Evolutionary conservation across 2,113 vertebrate species (phyloP), one percentile per base, ranked within the genome.

Genomic region (Python bivittatus): DNA sequence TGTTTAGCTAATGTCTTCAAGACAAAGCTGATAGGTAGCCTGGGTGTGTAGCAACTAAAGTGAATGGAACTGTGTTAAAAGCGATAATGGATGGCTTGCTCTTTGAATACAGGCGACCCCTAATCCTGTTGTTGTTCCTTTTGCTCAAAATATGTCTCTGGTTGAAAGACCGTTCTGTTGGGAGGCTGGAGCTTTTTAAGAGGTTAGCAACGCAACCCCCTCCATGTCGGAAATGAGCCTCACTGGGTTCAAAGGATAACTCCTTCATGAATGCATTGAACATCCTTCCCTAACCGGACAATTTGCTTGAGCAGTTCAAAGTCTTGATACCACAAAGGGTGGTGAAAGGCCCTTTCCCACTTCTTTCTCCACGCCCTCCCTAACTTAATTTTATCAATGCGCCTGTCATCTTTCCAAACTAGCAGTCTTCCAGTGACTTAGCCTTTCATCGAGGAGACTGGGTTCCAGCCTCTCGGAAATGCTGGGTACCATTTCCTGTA

Each of bases 51-150:
- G 88, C 94, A 56, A 42, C 0, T 23, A 5, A 1, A 15, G 4
- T 86, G 87, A 13, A 33, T 89, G 92, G 84, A 91, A 68, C 42
- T 44, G 29, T 64, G 25, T 56, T 92, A 68, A 92, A 72, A 93
- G 84, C 92, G 94, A 89, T 64, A 89, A 7, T 60, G 86, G 57
- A 53, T 94, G 4, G 23, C 0, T 88, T 95, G 85, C 93, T 8
- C 20, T 88, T 72, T 58, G 20, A 94, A 52, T 84, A 44, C 23
- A 85, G 64, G 91, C 91, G 3, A 33, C 64, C 0, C 53, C 23
- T 42, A 3, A 4, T 56, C 89, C 2, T 84, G 44, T 91, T 94
- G n/a, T 2, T 64, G n/a, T n/a, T 48, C 88, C 58, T 83, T 58
- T 95, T 92, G 22, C 86, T 20, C 94, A 17, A 89, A 90, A 84